Conservation (phyloP, 2,888 invertebrate genomes). For the Rotaria macrura region DNA sequence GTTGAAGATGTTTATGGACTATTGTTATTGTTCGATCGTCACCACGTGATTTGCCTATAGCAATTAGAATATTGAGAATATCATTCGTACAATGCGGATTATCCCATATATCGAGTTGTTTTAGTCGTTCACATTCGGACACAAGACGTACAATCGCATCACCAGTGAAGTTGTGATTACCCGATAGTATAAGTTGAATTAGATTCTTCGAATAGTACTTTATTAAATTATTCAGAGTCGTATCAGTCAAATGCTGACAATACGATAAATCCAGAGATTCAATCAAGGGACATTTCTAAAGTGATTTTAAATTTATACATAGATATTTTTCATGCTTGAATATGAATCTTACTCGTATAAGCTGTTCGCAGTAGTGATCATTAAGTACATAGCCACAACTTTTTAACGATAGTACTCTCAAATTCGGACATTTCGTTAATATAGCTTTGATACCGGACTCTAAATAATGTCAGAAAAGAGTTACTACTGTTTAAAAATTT, state of each 20-base stretch:
- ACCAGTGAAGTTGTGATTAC: conserved; percentile 38
- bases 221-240: conserved; percentile 37
- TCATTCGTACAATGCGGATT: conserved; percentile 36
- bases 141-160: conserved; percentile 39
- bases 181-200: conserved; percentile 38
- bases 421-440: conserved; percentile 39
- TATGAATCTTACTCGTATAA: background rate
- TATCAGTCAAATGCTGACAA: conserved; percentile 42
- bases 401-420: conserved; percentile 40
- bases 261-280: conserved; percentile 40
- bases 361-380: conserved; percentile 36
- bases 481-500: background rate
- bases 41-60: background rate
- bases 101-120: conserved; percentile 41
- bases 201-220: conserved; percentile 38
- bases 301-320: too few species aligned
- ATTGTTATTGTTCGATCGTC: background rate
- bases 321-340: background rate
- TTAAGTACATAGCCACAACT: conserved; percentile 43
- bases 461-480: background rate
- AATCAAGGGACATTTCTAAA: conserved; percentile 37
- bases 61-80: background rate
- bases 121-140: conserved; percentile 36
- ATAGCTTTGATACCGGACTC: conserved; percentile 38
- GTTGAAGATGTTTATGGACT: background rate